Evolutionary conservation across 2,888 invertebrate genomes (phyloP).

Genomic region (Caradrina clavipalpis): DNA sequence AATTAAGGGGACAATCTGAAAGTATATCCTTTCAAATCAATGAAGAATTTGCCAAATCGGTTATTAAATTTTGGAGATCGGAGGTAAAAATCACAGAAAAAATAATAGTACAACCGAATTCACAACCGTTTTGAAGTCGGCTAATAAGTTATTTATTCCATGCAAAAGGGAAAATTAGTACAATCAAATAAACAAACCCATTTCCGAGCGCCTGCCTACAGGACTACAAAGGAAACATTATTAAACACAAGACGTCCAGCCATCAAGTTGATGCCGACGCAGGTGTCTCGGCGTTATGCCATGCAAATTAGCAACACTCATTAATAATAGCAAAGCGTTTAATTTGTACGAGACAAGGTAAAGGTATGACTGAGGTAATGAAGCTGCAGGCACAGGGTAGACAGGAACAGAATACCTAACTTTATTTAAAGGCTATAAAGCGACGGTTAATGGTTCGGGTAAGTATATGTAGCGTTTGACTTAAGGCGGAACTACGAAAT

Average conservation of each 20-base stretch:
- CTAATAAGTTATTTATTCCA: too few relatives aligned
- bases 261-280: constrained; percentile 15
- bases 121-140: too few relatives aligned
- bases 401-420: background rate
- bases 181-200: background rate
- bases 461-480: background rate
- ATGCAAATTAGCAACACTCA: constrained; percentile 46
- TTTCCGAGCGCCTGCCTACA: background rate
- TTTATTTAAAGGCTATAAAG: background rate
- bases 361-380: constrained; percentile 17
- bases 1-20: too few relatives aligned
- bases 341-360: constrained; percentile 27
- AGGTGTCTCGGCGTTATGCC: constrained; percentile 31
- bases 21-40: too few relatives aligned
- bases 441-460: background rate
- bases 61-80: too few relatives aligned
- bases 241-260: constrained; percentile 7
- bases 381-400: background rate
- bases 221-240: constrained; percentile 5
- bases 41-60: too few relatives aligned
- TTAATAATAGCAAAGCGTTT: constrained; percentile 62
- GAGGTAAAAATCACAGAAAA: too few relatives aligned
- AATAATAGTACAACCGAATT: too few relatives aligned
- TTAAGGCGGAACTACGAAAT: background rate
- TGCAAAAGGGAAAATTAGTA: background rate